Evolutionary conservation across 1,140 invertebrate genomes (phyloP).

Genomic region (Drosophila rufa): DNA sequence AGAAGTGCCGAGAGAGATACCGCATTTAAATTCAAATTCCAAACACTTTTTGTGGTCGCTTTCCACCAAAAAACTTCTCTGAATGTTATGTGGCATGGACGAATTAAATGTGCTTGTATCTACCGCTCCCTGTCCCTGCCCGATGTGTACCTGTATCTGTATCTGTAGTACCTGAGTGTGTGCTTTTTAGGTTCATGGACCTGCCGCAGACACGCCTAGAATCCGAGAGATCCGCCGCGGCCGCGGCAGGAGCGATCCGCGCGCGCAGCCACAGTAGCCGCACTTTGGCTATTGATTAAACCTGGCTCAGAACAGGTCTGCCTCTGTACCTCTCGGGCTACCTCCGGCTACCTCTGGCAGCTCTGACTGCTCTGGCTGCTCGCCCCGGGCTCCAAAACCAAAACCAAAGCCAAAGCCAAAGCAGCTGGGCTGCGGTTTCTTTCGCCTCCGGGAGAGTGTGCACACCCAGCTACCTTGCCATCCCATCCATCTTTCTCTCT

Average conservation of each 20-base stretch:
- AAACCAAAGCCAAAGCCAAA: conserved; percentile 7
- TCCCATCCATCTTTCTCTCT: conserved; percentile 22
- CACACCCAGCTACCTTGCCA: conserved; percentile 21
- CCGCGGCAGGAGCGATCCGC: conserved; percentile 37
- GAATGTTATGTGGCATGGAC: conserved; percentile 50
- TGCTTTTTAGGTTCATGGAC: conserved; percentile 75
- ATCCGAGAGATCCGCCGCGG: conserved; percentile 65
- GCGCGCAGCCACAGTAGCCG: conserved; percentile 45
- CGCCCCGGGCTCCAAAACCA: conserved; percentile 18
- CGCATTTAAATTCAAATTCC: conserved; percentile 74
- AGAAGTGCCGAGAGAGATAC: conserved; percentile 56
- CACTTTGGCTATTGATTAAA: conserved; percentile 76
- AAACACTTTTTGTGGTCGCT: conserved; percentile 56
- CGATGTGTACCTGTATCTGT: conserved; percentile 30
- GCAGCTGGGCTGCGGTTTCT: conserved; percentile 32
- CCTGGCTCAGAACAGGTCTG: conserved; percentile 79
- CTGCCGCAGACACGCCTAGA: conserved; percentile 79
- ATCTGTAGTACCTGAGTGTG: conserved; percentile 18
- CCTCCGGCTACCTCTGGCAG: conserved; percentile 1
- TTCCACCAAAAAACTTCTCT: conserved; percentile 41
- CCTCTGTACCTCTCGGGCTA: conserved; percentile 10
- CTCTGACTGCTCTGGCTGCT: neutral
- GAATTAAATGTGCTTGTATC: conserved; percentile 47
- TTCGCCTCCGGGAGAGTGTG: conserved; percentile 48
- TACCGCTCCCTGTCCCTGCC: neutral